Conservation (phyloP, 2,113 vertebrate species). For the Pelvicachromis taeniatus region DNA sequence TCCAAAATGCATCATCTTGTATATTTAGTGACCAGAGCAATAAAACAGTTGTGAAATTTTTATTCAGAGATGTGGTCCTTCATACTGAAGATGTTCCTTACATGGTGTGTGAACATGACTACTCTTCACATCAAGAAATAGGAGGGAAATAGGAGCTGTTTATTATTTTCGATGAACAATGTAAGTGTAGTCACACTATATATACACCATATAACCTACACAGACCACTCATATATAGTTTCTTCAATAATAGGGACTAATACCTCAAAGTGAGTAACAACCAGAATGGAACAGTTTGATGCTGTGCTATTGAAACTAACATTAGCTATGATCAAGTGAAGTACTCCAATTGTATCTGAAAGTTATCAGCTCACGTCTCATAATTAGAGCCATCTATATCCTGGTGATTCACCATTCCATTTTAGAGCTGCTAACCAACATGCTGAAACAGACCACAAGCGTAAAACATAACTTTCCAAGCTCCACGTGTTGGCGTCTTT, state of each 20-base stretch:
- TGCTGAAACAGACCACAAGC: background rate
- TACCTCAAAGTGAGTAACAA: background rate
- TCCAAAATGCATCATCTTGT: background rate
- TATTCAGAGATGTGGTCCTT: background rate
- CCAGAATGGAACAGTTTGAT: background rate
- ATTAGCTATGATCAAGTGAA: background rate
- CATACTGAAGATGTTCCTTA: background rate
- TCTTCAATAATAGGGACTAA: background rate
- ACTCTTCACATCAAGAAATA: background rate
- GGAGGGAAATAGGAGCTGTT: background rate
- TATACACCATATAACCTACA: background rate
- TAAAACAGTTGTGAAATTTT: background rate
- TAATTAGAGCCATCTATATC: background rate
- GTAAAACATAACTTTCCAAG: background rate
- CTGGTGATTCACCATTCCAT: background rate
- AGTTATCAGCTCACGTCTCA: background rate
- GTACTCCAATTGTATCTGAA: background rate
- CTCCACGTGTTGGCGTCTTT: background rate
- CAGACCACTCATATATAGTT: background rate
- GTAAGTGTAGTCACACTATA: background rate
- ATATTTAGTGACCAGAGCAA: background rate
- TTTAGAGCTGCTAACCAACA: background rate
- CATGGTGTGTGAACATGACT: background rate
- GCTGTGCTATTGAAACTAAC: background rate
- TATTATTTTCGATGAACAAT: background rate